phyloP scores from a whole-genome alignment of 2,888 invertebrate species.

The Mechanitis mazaeus region DNA sequence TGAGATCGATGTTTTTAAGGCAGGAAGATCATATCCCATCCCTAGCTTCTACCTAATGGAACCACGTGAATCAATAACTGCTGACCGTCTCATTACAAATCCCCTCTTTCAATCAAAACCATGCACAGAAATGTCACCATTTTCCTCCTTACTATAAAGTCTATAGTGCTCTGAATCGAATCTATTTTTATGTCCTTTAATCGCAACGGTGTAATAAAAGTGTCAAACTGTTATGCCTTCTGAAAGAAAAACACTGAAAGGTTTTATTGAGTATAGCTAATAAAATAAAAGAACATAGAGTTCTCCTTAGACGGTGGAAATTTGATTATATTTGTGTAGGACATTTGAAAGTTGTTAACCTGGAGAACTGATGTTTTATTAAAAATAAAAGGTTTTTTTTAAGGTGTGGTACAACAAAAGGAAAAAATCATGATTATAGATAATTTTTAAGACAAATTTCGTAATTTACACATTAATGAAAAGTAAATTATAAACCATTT shows the following conservation, averaged over 20 bases:
- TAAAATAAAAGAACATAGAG: conserved; percentile 39
- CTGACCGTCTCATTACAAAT: conserved; percentile 71
- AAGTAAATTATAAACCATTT: too few species aligned
- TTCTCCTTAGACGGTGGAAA: conserved; percentile 10
- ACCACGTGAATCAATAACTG: conserved; percentile 72
- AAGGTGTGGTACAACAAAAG: too few species aligned
- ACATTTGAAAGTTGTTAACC: conserved; percentile 13
- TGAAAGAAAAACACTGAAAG: conserved; percentile 53
- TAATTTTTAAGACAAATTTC: too few species aligned
- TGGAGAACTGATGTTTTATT: not conserved
- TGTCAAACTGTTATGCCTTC: conserved; percentile 53
- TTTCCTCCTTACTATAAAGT: conserved; percentile 30
- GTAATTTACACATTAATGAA: too few species aligned
- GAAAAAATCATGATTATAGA: too few species aligned
- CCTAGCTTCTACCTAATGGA: conserved; percentile 46
- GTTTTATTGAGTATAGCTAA: conserved; percentile 59
- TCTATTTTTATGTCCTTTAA: conserved; percentile 46
- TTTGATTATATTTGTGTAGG: conserved; percentile 13
- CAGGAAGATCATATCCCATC: conserved; percentile 21
- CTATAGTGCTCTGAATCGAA: conserved; percentile 26
- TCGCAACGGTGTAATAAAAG: conserved; percentile 55
- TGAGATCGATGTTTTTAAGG: conserved; percentile 9
- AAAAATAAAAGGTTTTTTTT: too few species aligned
- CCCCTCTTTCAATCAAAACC: conserved; percentile 60
- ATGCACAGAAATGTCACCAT: conserved; percentile 33